Evolutionary conservation across 2,113 vertebrate genomes (phyloP).

Genomic region (Paedocypris sp.): DNA sequence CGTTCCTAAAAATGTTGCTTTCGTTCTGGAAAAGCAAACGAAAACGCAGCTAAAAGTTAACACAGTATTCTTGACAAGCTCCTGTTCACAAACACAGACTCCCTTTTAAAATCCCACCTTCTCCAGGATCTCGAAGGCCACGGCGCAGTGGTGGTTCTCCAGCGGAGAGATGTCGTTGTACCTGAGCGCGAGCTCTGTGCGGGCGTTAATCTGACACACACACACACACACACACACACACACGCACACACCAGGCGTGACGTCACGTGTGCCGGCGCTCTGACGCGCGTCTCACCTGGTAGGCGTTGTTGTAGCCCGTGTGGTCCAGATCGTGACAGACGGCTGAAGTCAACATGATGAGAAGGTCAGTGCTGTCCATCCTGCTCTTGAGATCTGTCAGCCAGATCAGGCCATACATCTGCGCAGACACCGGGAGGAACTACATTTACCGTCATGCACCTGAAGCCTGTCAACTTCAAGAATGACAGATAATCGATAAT

Average conservation of each 20-base stretch:
- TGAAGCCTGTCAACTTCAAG: too few relatives aligned
- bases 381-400: constrained; percentile 61
- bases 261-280: too few relatives aligned
- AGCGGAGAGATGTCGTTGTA: constrained; percentile 71
- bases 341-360: constrained; percentile 65
- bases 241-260: too few relatives aligned
- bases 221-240: too few relatives aligned
- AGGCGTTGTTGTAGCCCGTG: constrained; percentile 70
- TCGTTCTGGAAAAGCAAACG: constrained; percentile 54
- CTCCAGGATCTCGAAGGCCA: constrained; percentile 65
- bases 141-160: constrained; percentile 70
- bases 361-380: constrained; percentile 58
- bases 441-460: too few relatives aligned
- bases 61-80: too few relatives aligned
- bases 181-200: constrained; percentile 63
- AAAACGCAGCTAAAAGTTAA: too few relatives aligned
- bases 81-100: too few relatives aligned
- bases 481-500: too few relatives aligned
- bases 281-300: constrained; percentile 50
- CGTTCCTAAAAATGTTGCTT: constrained; percentile 68
- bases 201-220: constrained; percentile 65
- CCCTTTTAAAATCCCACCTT: constrained; percentile 48
- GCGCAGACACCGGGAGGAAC: too few relatives aligned
- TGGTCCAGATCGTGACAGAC: constrained; percentile 70
- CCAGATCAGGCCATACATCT: constrained; percentile 74